Base-by-base conservation (phyloP, 1,140 invertebrate genomes). In the Apis florea region DNA sequence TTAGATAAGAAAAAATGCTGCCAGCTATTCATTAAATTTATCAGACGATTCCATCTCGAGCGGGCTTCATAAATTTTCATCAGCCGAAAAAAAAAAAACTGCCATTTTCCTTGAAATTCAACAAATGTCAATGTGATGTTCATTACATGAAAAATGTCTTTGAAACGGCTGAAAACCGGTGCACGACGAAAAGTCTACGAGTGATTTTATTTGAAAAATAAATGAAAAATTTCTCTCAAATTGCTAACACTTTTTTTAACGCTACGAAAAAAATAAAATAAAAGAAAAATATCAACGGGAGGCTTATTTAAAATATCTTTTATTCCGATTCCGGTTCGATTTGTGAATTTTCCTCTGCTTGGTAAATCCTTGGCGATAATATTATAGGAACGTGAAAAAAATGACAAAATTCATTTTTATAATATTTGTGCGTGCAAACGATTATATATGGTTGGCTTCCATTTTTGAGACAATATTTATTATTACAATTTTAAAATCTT, bases 1-100 rank as follows among this genome's bases (percentile, higher is more conserved):
- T 79, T 47, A 53, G 49, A 64, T 79, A 72, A 64, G 56, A 78
- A 53, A 72, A 64, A 79, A 54, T 70, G 76, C 61, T 53, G 49
- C 47, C n/a, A 47, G 24, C 54, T 68, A 69, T 78, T 61, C 66
- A 51, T 8, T 54, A 51, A 69, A 78, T 69, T 69, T 78, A 78
- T 78, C 76, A 26, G 47, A 51, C 66, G 54, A 61, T 61, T 69
- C 66, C 47, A 69, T 78, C 76, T 68, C 54, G 56, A 19, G 10
- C 49, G 15, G 21, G 31, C 19, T 63, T 61, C 68, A 72, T 72
- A 79, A 79, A 72, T 72, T 64, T 51, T 15, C 24, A 53, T 49
- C 26, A 9, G 2, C 40, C 19, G 5, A n/a, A 10, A 19, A 58
- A 59, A 58, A 59, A 53, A 24, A 67, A 77, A 51, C 68, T 49